Evolutionary conservation across 2,888 invertebrate genomes (phyloP).

Genomic region (Megaustenia siamemsis): DNA sequence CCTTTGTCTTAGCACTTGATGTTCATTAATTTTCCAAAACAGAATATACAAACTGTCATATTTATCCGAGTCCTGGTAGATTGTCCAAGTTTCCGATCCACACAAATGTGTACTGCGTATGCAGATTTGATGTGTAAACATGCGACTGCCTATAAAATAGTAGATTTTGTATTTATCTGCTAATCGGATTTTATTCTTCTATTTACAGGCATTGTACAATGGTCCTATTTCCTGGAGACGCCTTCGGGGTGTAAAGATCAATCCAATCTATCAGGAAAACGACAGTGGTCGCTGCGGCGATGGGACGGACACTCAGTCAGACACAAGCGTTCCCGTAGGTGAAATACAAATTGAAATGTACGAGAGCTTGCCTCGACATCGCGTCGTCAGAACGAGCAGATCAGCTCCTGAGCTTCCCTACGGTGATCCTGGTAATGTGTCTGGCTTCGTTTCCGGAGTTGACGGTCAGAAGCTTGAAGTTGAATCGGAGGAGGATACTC

Average conservation of each 20-base stretch:
- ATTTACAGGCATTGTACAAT: constrained; percentile 68
- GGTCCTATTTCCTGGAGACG: constrained; percentile 66
- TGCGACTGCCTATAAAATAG: no score
- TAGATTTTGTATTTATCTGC: no score
- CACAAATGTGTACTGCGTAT: no score
- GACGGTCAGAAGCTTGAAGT: background rate
- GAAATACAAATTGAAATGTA: constrained; percentile 60
- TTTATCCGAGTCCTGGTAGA: no score
- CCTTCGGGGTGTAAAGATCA: constrained; percentile 67
- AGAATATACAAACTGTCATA: no score
- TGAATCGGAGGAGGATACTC: background rate
- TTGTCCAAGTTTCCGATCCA: no score
- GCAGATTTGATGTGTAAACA: no score
- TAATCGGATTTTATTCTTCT: background rate
- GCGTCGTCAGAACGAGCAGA: constrained; percentile 2
- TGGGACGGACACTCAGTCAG: constrained; percentile 50
- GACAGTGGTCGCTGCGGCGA: constrained; percentile 38
- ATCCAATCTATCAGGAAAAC: constrained; percentile 68
- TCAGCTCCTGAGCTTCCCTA: constrained; percentile 27
- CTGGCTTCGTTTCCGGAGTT: background rate
- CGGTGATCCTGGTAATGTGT: background rate
- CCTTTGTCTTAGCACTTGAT: no score
- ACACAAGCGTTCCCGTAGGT: constrained; percentile 54
- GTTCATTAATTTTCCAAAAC: no score
- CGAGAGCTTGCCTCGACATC: constrained; percentile 57